Percentiles rank a stretch among this genome's conserved stretches.
phyloP scores from a whole-genome alignment of 2,797 vertebrate genomes.

The Otus scops region DNA sequence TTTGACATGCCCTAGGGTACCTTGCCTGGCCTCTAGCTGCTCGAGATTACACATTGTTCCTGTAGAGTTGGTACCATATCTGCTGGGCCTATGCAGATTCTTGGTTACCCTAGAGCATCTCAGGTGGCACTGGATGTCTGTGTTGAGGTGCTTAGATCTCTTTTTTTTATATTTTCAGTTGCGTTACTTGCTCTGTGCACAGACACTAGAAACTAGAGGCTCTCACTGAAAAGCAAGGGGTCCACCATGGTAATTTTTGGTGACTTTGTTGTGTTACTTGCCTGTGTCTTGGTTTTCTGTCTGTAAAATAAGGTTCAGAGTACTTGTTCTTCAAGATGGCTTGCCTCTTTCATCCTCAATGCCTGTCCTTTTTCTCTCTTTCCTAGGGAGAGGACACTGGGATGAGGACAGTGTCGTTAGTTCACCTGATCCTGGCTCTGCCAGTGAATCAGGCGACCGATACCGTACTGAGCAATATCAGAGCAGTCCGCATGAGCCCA shows the following conservation, averaged over 20 bases:
- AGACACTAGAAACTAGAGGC: neutral
- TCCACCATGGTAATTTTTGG: neutral
- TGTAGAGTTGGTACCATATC: neutral
- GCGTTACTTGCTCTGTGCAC: neutral
- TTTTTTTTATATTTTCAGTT: neutral
- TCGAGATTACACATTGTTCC: neutral
- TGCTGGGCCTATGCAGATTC: neutral
- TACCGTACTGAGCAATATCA: slow-evolving; percentile 85
- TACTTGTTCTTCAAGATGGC: neutral
- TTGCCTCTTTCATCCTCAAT: neutral
- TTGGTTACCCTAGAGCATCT: neutral
- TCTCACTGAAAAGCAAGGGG: neutral
- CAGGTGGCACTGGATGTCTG: neutral
- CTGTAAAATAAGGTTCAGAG: neutral
- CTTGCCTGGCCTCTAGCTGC: neutral
- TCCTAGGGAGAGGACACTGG: slow-evolving; percentile 89
- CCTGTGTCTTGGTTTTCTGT: neutral
- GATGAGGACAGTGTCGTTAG: slow-evolving; percentile 94
- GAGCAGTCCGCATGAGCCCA: slow-evolving; percentile 88
- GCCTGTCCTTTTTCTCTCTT: slow-evolving; percentile 35
- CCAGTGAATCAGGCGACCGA: slow-evolving; percentile 91
- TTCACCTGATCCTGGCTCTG: slow-evolving; percentile 93
- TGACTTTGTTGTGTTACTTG: neutral
- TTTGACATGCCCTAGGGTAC: neutral
- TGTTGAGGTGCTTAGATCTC: neutral